Base-by-base conservation (phyloP, 1,140 invertebrate genomes). In the Berghia stephanieae region DNA sequence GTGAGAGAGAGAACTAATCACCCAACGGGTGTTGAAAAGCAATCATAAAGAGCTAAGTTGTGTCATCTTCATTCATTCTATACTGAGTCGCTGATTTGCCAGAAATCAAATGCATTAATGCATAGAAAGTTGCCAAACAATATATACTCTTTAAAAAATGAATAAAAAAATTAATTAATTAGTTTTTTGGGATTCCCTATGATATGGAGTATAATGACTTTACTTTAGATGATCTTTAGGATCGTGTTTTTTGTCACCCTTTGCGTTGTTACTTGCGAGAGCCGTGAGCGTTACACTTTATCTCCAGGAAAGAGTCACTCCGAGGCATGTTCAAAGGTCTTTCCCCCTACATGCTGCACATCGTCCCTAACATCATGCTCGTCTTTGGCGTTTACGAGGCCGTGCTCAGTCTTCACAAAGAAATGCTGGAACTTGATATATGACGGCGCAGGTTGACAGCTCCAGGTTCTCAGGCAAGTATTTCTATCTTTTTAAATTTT, bases 301-400 rank as follows among this genome's bases (percentile, higher is more conserved):
- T 81, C 43, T 73, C 38, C 83, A 90, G 88, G 94, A 93, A 92
- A 89, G 97, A 99, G 92, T 94, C 95, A 79, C 84, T 95, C 81
- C 90, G 91, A 82, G 98, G 97, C 87, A 96, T 99, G 92, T 99
- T 98, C 93, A 99, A 99, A 91, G 98, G 98, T 79, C 90, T 99
- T 78, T 91, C 93, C 78, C 93, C 96, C 66, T 98, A 95, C 90
- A 91, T 99, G 81, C 89, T 94, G 49, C 93, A 96, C 80, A 97
- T 99, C 63, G 93, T 94, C n/a, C 98, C 98, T 16, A 96, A 97
- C 27, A 96, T 96, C 0, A 95, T 97, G 90, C 93, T 99, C 80
- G 99, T 97, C 18, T 99, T 99, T 91, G 89, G 98, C 66, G 93
- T 95, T 3, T 99, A 99, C 90, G 98, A 99, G 91, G 43, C 74